phyloP scores from a whole-genome alignment of 2,797 vertebrate species.

The Mergus octosetaceus region DNA sequence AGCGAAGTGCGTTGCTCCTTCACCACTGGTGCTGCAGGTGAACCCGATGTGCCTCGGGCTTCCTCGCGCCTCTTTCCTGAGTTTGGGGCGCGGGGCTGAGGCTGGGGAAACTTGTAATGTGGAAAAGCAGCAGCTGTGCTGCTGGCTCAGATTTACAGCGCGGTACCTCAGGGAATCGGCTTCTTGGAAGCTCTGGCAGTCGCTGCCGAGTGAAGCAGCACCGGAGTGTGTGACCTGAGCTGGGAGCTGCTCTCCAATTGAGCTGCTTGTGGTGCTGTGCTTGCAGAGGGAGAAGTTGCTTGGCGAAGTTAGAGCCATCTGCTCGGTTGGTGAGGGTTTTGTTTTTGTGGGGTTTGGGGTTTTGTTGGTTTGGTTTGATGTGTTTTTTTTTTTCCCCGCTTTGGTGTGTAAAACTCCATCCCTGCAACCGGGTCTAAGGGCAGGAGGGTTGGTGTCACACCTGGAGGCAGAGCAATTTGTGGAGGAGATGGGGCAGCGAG shows the following conservation, averaged over 20 bases:
- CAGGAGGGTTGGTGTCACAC: not conserved
- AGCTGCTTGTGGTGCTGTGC: not conserved
- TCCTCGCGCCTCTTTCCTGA: fast-evolving
- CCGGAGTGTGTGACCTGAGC: fast-evolving
- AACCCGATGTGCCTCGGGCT: not conserved
- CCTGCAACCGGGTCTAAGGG: not conserved
- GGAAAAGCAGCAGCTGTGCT: not conserved
- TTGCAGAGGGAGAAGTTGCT: not conserved
- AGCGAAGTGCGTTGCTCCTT: fast-evolving
- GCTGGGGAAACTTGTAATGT: not conserved
- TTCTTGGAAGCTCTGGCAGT: not conserved
- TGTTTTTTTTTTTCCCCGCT: not conserved
- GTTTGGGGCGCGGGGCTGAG: fast-evolving
- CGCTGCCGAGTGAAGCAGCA: fast-evolving
- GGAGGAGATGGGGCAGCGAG: not conserved
- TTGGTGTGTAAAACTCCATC: not conserved
- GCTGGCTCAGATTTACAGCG: fast-evolving
- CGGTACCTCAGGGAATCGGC: not conserved
- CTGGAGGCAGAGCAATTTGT: not conserved
- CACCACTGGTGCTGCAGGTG: not conserved
- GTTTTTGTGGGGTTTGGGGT: not conserved
- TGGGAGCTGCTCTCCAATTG: not conserved
- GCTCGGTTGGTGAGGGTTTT: not conserved
- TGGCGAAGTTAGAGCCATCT: not conserved
- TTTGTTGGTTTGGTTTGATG: not conserved